Conservation (phyloP, 1,140 invertebrate genomes). For the Eueides isabella region DNA sequence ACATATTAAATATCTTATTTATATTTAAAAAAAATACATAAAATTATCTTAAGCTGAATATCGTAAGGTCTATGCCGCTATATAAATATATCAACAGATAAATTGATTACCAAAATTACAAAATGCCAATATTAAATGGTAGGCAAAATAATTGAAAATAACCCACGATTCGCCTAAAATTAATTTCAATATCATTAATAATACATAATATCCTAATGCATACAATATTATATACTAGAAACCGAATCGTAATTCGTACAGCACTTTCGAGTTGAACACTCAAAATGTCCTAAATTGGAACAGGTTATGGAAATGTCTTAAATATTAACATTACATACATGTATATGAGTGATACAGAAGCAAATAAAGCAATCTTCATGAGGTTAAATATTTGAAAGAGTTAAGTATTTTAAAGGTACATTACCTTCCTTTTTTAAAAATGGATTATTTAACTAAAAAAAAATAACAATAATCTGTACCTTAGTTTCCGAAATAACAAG, state of each 20-base stretch:
- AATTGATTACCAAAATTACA: too few relatives aligned
- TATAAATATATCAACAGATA: not conserved
- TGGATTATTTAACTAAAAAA: too few relatives aligned
- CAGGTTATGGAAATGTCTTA: not conserved
- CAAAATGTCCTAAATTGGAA: not conserved
- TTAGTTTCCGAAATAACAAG: too few relatives aligned
- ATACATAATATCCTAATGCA: not conserved
- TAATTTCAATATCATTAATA: not conserved
- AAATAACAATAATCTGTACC: too few relatives aligned
- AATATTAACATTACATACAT: not conserved
- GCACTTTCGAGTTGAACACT: not conserved
- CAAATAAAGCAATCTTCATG: too few relatives aligned
- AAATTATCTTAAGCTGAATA: not conserved
- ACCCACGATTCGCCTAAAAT: not conserved
- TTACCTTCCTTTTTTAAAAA: too few relatives aligned
- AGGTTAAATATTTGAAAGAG: too few relatives aligned
- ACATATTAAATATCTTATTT: not conserved
- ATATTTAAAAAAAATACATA: not conserved
- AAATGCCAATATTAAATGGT: not conserved
- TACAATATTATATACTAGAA: not conserved
- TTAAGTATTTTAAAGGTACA: too few relatives aligned
- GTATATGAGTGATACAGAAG: not conserved
- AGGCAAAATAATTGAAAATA: not conserved
- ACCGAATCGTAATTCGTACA: not conserved
- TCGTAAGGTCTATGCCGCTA: not conserved